A percentile compares a stretch with the other conserved stretches of the same genome.
Evolutionary conservation across 2,888 invertebrate genomes (phyloP).

Genomic region (Cosmia trapezina): DNA sequence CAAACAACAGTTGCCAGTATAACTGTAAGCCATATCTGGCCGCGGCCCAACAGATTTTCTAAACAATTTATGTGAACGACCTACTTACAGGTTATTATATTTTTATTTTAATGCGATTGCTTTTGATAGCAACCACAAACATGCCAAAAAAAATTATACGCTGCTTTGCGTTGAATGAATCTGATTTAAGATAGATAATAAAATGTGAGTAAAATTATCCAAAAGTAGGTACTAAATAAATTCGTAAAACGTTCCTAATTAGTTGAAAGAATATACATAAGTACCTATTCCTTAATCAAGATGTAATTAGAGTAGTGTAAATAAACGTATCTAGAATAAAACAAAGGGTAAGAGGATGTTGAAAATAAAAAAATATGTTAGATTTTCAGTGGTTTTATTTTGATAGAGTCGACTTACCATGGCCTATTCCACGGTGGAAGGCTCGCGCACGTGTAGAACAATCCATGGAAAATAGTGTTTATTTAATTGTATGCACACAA

Average conservation of each 20-base stretch:
- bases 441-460: slow-evolving; percentile 86
- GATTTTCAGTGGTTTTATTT: slow-evolving; percentile 81
- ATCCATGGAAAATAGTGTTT: slow-evolving; percentile 88
- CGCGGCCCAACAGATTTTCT: slow-evolving; percentile 45
- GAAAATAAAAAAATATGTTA: slow-evolving; percentile 73
- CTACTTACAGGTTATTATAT: slow-evolving; percentile 46
- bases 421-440: slow-evolving; percentile 86
- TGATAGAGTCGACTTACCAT: slow-evolving; percentile 86
- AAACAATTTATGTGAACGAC: slow-evolving; percentile 42
- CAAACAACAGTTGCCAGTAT: slow-evolving; percentile 42
- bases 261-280: slow-evolving; percentile 25
- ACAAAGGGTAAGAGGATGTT: slow-evolving; percentile 39
- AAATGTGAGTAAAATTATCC: slow-evolving; percentile 10
- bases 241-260: slow-evolving; percentile 41
- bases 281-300: neutral
- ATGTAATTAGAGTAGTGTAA: slow-evolving; percentile 38
- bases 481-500: slow-evolving; percentile 84
- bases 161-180: slow-evolving; percentile 7
- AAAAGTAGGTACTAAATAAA: neutral
- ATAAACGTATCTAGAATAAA: slow-evolving; percentile 21
- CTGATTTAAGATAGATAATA: neutral
- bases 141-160: slow-evolving; percentile 15
- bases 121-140: slow-evolving; percentile 25
- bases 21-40: slow-evolving; percentile 51
- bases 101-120: slow-evolving; percentile 38